Conservation (phyloP, 2,113 vertebrate species). For the Brachionichthys hirsutus region DNA sequence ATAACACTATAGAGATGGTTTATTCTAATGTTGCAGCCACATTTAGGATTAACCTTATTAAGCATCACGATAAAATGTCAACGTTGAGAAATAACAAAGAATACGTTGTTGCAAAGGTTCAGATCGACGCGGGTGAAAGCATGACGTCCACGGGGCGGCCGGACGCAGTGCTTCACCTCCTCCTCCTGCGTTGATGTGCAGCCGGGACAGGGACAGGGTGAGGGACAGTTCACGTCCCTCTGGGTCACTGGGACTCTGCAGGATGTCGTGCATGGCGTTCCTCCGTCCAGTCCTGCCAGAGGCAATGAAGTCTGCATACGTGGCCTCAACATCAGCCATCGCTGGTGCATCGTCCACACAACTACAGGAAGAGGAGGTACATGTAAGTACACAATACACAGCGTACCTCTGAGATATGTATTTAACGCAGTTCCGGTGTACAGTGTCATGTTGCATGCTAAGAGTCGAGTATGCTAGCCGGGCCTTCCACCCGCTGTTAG, state of each 20-base stretch:
- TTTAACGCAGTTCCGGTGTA: too few relatives aligned
- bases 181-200: conserved; percentile 4
- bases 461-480: conserved; percentile 9
- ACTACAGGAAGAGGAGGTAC: conserved; percentile 61
- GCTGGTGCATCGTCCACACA: conserved; percentile 90
- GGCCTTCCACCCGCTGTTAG: conserved; percentile 3
- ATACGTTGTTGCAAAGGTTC: too few relatives aligned
- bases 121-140: background rate
- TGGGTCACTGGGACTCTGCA: conserved; percentile 83
- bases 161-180: background rate
- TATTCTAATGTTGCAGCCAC: too few relatives aligned
- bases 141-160: background rate
- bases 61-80: too few relatives aligned
- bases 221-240: conserved; percentile 4
- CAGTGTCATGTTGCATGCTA: background rate
- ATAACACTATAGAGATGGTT: too few relatives aligned
- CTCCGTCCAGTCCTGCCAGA: conserved; percentile 94
- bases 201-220: conserved; percentile 4
- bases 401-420: too few relatives aligned
- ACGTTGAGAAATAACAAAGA: too few relatives aligned
- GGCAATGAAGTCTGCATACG: conserved; percentile 97
- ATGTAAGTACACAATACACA: background rate
- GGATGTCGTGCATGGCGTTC: conserved; percentile 95
- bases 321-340: conserved; percentile 98
- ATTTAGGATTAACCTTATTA: too few relatives aligned